These are phyloP conservation scores for Petrocephalus sullivani DNA, from an alignment of 2,797 vertebrate genomes.

Conservation along the genomic window DNA sequence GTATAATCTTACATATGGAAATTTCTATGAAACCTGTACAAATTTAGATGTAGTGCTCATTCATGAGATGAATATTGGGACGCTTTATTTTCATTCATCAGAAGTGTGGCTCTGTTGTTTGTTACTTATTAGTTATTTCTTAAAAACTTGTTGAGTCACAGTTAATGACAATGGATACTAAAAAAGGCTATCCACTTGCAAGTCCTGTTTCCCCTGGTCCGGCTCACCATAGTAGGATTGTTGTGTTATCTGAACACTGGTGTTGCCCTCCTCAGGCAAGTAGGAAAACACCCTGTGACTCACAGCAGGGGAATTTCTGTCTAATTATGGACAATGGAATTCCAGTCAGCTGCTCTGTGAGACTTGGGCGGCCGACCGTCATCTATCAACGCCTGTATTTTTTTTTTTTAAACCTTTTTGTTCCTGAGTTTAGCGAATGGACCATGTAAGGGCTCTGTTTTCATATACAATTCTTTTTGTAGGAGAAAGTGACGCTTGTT, in stretches of 20 bases:
- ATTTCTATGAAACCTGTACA: not conserved
- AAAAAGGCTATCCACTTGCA: not conserved
- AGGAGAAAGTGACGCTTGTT: not conserved
- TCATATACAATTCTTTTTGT: not conserved
- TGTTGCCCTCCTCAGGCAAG: conserved; percentile 25
- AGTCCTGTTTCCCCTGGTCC: not conserved
- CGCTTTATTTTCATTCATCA: not conserved
- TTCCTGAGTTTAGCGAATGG: conserved; percentile 1
- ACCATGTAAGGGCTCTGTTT: not conserved
- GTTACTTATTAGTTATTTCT: not conserved
- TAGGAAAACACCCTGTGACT: conserved; percentile 49
- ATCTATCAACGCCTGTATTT: conserved; percentile 6
- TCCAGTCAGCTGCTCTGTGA: conserved; percentile 33
- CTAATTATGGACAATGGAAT: conserved; percentile 37
- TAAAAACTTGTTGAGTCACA: not conserved
- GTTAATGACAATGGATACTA: not conserved
- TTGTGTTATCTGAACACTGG: conserved; percentile 24
- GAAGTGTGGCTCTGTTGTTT: not conserved
- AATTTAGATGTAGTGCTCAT: not conserved
- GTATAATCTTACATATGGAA: not conserved
- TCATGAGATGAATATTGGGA: not conserved
- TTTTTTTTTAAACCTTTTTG: not conserved
- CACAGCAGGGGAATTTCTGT: conserved; percentile 42
- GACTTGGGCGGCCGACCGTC: conserved; percentile 36
- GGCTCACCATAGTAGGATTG: not conserved